A percentile compares a stretch with the other conserved stretches of the same genome.
Evolutionary conservation across 2,797 vertebrate genomes (phyloP).

Genomic region (Coranthus polyacanthus): DNA sequence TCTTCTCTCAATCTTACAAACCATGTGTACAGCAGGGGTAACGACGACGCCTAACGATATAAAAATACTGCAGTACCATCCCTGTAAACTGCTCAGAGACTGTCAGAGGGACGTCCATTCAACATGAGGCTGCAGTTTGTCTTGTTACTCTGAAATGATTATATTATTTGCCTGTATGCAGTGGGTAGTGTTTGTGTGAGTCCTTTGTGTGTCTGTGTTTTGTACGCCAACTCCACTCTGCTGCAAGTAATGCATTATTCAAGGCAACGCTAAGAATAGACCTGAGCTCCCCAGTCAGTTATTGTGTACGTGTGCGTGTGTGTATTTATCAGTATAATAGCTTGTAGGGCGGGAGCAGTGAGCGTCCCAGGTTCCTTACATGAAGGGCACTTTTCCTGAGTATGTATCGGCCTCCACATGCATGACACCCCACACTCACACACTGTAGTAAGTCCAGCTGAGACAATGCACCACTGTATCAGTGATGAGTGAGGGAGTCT

Average conservation of each 20-base stretch:
- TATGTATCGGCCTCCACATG: not conserved
- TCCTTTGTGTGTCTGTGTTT: slow-evolving; percentile 31
- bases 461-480: slow-evolving; percentile 67
- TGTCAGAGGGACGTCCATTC: not conserved
- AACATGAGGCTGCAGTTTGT: not conserved
- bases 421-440: slow-evolving; percentile 15
- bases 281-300: slow-evolving; percentile 47
- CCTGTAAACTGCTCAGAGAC: not conserved
- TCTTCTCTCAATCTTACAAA: too few species aligned
- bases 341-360: slow-evolving; percentile 17
- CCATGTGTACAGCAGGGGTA: too few species aligned
- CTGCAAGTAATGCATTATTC: slow-evolving; percentile 83
- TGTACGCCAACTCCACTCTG: slow-evolving; percentile 36
- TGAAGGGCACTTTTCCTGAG: slow-evolving; percentile 19
- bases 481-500: slow-evolving; percentile 42
- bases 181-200: slow-evolving; percentile 29
- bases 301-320: slow-evolving; percentile 23
- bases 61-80: too few species aligned
- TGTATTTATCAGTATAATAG: slow-evolving; percentile 28
- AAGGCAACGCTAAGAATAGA: slow-evolving; percentile 80
- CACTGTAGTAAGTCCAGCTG: slow-evolving; percentile 26
- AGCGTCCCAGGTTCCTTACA: slow-evolving; percentile 31
- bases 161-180: slow-evolving; percentile 19
- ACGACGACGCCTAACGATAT: too few species aligned
- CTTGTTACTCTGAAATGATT: not conserved